Base-by-base conservation (phyloP, 2,113 vertebrate genomes). In the Delphinus delphis region DNA sequence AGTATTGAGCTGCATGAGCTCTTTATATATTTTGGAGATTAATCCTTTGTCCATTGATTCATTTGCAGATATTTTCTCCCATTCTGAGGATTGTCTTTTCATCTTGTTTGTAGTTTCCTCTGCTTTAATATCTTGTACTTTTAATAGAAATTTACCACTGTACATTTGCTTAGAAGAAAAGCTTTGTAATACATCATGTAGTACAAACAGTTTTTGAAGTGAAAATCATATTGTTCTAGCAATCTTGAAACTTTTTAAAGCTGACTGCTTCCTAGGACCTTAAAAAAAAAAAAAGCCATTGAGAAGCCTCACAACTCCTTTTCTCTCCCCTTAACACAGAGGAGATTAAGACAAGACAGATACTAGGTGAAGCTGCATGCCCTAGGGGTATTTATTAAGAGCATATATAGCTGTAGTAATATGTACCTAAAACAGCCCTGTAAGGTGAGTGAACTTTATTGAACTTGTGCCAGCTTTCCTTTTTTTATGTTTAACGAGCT, bases 111-210 rank as follows among this genome's bases (percentile, higher is more conserved):
- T 53, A 53, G 50, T 53, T 53, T 53, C 15, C 50, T 53, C 17
- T 53, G 50, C 50, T 17, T 53, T 53, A 11, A 26, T 87, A 94
- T 82, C 89, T 96, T 90, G 15, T 92, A 71, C 65, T 95, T 93
- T 53, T 88, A 95, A 67, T 31, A 84, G 47, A 90, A 96, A 84
- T 88, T 60, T 71, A 84, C 28, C 65, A 58, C 3, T 33, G 11
- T 84, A 44, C 21, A 80, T 82, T 95, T 93, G 9, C n/a, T 60
- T 58, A 63, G 60, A 77, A 58, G 67, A 53, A 92, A 83, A 79
- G 33, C 41, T 77, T 90, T 96, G 70, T 86, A 41, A 82, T 38
- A 62, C 55, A 14, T 79, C 23, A 14, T 25, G 0, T 47, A 80
- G n/a, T 36, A 88, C 41, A 76, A 74, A 28, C n/a, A 63, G 38